These are phyloP conservation scores for Lepisosteus oculatus DNA, from an alignment of 2,113 vertebrate genomes.

Conservation along the genomic window DNA sequence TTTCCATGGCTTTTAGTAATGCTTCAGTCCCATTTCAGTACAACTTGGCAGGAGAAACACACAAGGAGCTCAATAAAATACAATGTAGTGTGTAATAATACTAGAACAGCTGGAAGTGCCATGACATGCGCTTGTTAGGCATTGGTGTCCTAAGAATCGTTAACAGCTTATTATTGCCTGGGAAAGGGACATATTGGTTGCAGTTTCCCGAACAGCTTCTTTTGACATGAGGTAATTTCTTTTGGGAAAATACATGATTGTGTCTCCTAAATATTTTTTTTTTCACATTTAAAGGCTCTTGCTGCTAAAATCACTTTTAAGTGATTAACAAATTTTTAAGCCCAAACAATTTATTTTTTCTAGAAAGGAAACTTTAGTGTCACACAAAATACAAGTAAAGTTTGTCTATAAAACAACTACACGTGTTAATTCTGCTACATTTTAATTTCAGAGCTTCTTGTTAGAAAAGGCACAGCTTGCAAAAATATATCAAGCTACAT, in stretches of 20 bases:
- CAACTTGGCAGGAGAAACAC: neutral
- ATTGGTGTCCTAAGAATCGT: neutral
- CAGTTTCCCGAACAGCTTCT: slow-evolving; percentile 4
- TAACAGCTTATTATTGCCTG: neutral
- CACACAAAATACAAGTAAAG: no score
- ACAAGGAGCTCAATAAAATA: neutral
- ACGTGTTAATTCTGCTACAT: no score
- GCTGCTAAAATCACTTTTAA: no score
- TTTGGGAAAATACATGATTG: neutral
- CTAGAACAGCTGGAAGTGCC: no score
- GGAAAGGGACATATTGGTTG: neutral
- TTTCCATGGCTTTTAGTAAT: neutral
- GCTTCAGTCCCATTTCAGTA: neutral
- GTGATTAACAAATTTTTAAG: no score
- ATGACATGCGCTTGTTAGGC: neutral
- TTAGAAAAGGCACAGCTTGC: no score
- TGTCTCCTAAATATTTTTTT: slow-evolving; percentile 11
- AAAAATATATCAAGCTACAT: no score
- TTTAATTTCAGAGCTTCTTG: no score
- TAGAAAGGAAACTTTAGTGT: no score
- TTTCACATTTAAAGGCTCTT: no score
- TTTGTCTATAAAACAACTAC: no score
- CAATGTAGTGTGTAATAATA: neutral
- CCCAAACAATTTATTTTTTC: no score
- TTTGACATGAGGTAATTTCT: slow-evolving; percentile 12